These are phyloP conservation scores for Eupithecia dodoneata DNA, from an alignment of 2,888 invertebrate species.

Conservation along the genomic window DNA sequence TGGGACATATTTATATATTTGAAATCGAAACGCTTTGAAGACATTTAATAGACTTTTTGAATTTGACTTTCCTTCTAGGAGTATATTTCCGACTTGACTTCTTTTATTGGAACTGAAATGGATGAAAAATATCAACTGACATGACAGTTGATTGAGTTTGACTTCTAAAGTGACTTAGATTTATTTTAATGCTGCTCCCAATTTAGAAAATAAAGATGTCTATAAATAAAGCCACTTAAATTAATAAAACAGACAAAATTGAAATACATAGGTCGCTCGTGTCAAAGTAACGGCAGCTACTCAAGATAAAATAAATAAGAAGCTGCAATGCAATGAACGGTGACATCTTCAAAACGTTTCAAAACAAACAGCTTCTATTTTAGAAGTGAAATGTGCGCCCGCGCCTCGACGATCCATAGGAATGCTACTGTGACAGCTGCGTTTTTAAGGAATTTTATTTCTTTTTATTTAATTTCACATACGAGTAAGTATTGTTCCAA, in stretches of 20 bases:
- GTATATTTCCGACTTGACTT: background rate
- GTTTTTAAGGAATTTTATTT: background rate
- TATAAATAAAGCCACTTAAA: constrained; percentile 19
- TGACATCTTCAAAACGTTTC: constrained; percentile 30
- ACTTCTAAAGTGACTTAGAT: background rate
- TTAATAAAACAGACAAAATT: background rate
- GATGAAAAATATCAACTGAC: background rate
- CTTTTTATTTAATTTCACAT: too few species aligned
- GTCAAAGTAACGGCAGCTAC: constrained; percentile 4
- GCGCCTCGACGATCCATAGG: background rate
- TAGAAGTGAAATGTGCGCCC: background rate
- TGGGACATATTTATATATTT: background rate
- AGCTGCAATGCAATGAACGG: constrained; percentile 10
- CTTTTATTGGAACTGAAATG: background rate
- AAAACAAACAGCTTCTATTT: constrained; percentile 54
- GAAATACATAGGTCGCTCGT: constrained; percentile 15
- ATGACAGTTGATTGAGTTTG: background rate
- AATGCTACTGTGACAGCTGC: background rate
- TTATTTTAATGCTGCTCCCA: background rate
- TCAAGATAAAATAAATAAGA: constrained; percentile 14
- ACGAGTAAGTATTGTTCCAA: too few species aligned
- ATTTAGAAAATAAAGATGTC: constrained; percentile 6
- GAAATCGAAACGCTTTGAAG: background rate
- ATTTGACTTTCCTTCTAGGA: background rate
- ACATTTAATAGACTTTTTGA: background rate